Conservation (phyloP, 2,113 vertebrate genomes). For the Cephalophus harveyi region DNA sequence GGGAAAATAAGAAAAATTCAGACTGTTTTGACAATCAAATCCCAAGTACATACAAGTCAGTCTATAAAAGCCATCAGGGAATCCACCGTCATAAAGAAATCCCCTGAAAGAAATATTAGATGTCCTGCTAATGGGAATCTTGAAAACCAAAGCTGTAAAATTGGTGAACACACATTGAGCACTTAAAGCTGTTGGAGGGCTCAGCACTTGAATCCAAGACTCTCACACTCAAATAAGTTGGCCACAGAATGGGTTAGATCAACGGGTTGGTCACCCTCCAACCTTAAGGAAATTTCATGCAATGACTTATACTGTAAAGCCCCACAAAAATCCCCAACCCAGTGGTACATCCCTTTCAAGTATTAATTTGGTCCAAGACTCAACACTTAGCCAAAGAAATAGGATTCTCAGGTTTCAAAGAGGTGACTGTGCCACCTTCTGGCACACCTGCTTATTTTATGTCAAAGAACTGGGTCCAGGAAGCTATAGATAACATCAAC, state of each 20-base stretch:
- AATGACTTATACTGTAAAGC: not conserved
- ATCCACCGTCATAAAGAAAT: not conserved
- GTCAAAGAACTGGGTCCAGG: not conserved
- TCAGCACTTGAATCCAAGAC: not conserved
- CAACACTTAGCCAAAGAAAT: not conserved
- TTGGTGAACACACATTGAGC: no score
- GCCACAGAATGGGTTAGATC: not conserved
- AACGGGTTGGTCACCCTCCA: not conserved
- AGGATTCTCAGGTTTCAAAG: not conserved
- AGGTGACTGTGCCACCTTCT: not conserved
- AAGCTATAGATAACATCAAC: not conserved
- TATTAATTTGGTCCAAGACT: not conserved
- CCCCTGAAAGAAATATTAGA: not conserved
- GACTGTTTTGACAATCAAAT: not conserved
- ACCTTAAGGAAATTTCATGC: not conserved
- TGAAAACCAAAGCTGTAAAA: not conserved
- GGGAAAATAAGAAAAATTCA: not conserved
- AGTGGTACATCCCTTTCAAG: not conserved
- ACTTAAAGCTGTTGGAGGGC: not conserved
- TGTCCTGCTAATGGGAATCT: not conserved
- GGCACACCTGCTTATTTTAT: not conserved
- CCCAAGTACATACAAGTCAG: not conserved
- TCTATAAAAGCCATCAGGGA: not conserved
- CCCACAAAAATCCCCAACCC: not conserved
- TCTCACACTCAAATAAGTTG: not conserved